Percentiles rank a stretch among this genome's conserved stretches.
Evolutionary conservation across 2,888 invertebrate species (phyloP).

Genomic region (Dicycla oo): DNA sequence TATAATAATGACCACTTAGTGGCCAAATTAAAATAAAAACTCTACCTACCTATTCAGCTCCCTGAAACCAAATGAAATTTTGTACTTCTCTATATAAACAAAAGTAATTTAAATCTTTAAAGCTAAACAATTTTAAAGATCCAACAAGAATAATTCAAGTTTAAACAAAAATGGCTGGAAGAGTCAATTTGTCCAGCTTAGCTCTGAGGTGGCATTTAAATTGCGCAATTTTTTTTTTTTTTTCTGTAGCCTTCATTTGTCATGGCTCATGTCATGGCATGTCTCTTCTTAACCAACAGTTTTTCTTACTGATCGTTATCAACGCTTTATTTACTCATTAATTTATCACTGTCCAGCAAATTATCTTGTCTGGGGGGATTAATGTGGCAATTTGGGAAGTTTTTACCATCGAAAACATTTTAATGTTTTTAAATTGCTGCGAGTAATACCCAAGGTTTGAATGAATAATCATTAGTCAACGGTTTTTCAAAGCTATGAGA

Average conservation of each 20-base stretch:
- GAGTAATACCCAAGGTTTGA: not conserved
- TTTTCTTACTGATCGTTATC: conserved; percentile 85
- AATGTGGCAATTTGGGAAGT: conserved; percentile 70
- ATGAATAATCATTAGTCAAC: not conserved
- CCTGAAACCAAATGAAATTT: not conserved
- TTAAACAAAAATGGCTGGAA: conserved; percentile 66
- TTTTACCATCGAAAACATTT: conserved; percentile 40
- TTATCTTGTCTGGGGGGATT: conserved; percentile 77
- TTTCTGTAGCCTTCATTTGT: conserved; percentile 81
- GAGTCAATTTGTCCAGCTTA: conserved; percentile 82
- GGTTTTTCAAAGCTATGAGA: not conserved
- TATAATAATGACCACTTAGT: not conserved
- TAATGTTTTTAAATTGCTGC: not conserved
- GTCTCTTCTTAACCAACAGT: conserved; percentile 68
- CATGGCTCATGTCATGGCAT: conserved; percentile 76
- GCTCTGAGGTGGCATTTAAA: conserved; percentile 79
- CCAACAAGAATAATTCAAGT: conserved; percentile 40
- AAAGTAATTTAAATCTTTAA: conserved; percentile 17
- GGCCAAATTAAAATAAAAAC: not conserved
- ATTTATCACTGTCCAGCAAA: conserved; percentile 86
- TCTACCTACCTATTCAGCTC: not conserved
- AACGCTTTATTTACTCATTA: conserved; percentile 86
- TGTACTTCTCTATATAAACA: not conserved
- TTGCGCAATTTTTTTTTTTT: conserved; percentile 83
- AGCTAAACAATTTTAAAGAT: conserved; percentile 34